Evolutionary conservation across 2,797 vertebrate species (phyloP), one percentile per base, ranked within the genome.

Genomic region (Perodicticus potto): DNA sequence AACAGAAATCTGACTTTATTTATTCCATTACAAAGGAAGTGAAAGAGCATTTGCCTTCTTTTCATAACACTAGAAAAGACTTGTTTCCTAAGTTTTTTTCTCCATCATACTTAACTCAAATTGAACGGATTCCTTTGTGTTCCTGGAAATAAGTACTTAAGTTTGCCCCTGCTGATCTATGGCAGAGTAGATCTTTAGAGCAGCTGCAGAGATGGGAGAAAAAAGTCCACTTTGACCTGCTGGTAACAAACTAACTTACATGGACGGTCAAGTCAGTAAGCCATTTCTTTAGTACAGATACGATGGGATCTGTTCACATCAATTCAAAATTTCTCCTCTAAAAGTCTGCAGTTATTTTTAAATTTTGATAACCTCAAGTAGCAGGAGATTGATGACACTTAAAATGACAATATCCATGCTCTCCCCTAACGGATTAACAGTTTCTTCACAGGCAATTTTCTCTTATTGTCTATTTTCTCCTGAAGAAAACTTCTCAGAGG

Each of bases 1-100:
- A 95, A 87, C 37, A 88, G 61, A 69, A 91, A 83, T 77, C 37
- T 23, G 32, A 81, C 43, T 86, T 94, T 84, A 83, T 91, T 74
- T 80, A 83, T 89, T 63, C 73, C 37, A 78, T 55, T 73, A 92
- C 43, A 95, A 76, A 84, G 59, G 34, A 29, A n/a, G 2, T 73
- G 84, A 96, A 85, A 74, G 63, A 63, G 27, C 43, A 94, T 65
- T 53, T 93, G 80, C 53, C 7, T 77, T 67, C 61, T 73, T 80
- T 88, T 81, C 80, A 86, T 74, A 94, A n/a, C 27, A 34, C 14
- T 78, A 45, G 34, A 93, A 76, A 92, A 81, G 10, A 86, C 3
- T 67, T 20, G 19, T 69, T 93, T 89, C 32, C 78, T 23, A 86
- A 17, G 8, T 22, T 55, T 86, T 55, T 55, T 55, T 16, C 37